A percentile compares a stretch with the other conserved stretches of the same genome.
Evolutionary conservation across 2,113 vertebrate genomes (phyloP).

Genomic region (Murina feae): DNA sequence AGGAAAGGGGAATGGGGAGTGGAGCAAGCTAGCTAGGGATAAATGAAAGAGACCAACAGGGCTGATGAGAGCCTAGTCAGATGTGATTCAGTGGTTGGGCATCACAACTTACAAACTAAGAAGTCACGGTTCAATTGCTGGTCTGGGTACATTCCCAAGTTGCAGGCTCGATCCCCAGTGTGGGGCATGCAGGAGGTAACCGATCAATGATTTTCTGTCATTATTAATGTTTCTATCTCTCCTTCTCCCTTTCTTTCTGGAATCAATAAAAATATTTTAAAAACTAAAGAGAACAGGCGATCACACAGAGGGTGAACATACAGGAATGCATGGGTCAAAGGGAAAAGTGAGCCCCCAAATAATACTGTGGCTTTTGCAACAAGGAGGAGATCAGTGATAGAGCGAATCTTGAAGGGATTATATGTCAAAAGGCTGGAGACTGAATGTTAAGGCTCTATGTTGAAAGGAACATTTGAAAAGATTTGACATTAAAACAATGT

Average conservation of each 20-base stretch:
- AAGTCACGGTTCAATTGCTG: no score
- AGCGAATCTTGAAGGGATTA: background rate
- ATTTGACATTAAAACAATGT: background rate
- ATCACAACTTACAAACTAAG: no score
- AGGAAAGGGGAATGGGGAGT: background rate
- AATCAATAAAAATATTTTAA: no score
- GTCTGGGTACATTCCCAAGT: no score
- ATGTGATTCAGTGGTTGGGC: no score
- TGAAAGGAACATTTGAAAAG: constrained; percentile 2
- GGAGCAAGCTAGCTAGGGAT: background rate
- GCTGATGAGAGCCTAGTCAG: constrained; percentile 1
- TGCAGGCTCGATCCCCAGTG: no score
- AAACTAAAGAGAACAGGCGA: constrained; percentile 42
- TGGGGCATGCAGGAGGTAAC: no score
- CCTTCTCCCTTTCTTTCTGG: no score
- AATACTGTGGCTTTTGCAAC: constrained; percentile 33
- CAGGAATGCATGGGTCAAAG: background rate
- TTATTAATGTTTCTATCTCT: no score
- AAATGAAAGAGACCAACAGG: constrained; percentile 41
- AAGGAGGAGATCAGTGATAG: background rate
- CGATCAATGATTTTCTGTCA: no score
- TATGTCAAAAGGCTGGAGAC: constrained; percentile 3
- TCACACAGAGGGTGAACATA: background rate
- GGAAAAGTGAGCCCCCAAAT: constrained; percentile 30
- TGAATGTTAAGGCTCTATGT: constrained; percentile 6